Evolutionary conservation across 2,113 vertebrate genomes (phyloP).

Genomic region (Siniperca knerii): DNA sequence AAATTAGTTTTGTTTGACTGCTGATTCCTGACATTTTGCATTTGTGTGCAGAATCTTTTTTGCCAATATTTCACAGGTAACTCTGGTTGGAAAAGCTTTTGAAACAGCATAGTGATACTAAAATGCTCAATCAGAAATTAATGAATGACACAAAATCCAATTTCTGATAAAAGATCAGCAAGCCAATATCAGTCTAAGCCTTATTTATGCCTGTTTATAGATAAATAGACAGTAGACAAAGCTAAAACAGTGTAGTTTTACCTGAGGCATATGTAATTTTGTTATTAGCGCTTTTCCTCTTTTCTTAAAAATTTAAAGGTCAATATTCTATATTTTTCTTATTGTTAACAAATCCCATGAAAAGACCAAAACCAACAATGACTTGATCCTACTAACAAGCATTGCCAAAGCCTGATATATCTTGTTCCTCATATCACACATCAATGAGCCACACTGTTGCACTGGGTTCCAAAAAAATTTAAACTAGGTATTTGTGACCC

Average conservation of each 20-base stretch:
- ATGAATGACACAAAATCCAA: conserved; percentile 7
- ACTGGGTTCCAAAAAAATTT: too few species aligned
- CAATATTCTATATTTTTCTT: too few species aligned
- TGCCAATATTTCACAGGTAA: neutral
- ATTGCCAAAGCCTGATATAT: too few species aligned
- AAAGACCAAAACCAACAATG: too few species aligned
- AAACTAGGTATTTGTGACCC: too few species aligned
- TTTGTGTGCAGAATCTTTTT: neutral
- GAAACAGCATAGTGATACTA: conserved; percentile 4
- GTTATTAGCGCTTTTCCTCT: neutral
- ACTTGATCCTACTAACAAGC: too few species aligned
- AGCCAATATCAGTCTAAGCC: neutral
- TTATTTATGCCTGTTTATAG: neutral
- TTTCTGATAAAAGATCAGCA: conserved; percentile 15
- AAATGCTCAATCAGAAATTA: neutral
- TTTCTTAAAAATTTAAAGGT: neutral
- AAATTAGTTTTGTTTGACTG: conserved; percentile 27
- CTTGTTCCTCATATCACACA: too few species aligned
- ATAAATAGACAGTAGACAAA: neutral
- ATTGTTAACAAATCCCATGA: too few species aligned
- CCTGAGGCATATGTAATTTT: neutral
- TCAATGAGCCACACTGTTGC: too few species aligned
- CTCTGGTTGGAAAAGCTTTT: neutral
- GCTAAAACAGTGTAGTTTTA: neutral
- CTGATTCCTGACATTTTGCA: conserved; percentile 12